Evolutionary conservation across 1,140 invertebrate species (phyloP), one percentile per base, ranked within the genome.

Genomic region (Cyphomyrmex costatus): DNA sequence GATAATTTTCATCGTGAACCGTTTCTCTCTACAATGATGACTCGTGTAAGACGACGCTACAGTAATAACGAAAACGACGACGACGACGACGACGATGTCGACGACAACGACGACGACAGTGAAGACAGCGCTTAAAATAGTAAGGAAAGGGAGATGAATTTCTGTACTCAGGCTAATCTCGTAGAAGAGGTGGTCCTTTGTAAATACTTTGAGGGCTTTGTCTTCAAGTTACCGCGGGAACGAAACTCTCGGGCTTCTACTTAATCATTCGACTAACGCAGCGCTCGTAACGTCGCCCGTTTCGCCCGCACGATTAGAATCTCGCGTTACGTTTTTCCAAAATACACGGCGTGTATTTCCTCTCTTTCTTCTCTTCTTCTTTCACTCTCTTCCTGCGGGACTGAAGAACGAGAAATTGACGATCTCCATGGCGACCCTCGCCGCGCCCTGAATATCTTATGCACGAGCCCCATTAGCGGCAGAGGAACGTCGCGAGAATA

Each of bases 121-220:
- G 53, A 60, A 27, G 58, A 63, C 71, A 0, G 76, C 76, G 76
- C 51, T 70, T 61, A 83, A 83, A 83, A 74, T 83, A 74, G 79
- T 73, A 36, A 73, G 65, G 58, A 73, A 79, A 63, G 58, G 66
- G 51, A 83, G 78, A 83, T 60, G 66, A 86, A 83, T 86, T 86
- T 83, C 68, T 65, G 66, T 80, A 84, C 86, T 89, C 71, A 65
- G 74, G 56, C 77, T 90, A 90, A 91, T 87, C 86, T 87, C 87
- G 80, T 74, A 73, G 86, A 85, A 88, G 66, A 63, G 63, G 60
- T 84, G 85, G 84, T 74, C 71, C 74, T 92, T 88, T 90, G 80
- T 87, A 92, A 91, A 91, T 92, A 91, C 78, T 92, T 90, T 53
- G 88, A 76, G 21, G 79, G 88, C 91, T 90, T 92, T 89, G 90